Conservation (phyloP, 2,113 vertebrate species). For the Mesitornis unicolor region DNA sequence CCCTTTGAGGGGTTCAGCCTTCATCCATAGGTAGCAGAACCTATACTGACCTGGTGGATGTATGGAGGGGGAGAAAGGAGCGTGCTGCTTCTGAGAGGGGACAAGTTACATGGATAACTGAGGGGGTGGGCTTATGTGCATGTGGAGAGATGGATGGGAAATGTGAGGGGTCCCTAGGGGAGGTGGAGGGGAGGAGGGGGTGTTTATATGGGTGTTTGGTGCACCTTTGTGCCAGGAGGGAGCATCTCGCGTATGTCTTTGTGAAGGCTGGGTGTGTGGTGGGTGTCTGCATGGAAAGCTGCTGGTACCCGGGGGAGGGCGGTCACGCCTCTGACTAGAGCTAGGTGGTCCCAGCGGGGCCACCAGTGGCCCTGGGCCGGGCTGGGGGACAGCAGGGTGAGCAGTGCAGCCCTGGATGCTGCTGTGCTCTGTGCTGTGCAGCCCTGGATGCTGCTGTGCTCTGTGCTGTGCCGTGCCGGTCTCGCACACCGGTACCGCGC, state of each 20-base stretch:
- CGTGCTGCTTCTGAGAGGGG: too few species aligned
- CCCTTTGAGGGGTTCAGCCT: neutral
- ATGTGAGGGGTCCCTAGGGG: neutral
- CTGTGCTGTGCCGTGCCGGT: neutral
- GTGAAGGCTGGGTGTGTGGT: neutral
- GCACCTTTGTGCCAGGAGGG: neutral
- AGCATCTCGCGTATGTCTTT: rapidly evolving
- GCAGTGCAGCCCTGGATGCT: neutral
- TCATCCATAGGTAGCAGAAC: rapidly evolving
- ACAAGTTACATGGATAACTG: neutral
- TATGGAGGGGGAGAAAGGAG: neutral
- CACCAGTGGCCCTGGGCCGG: rapidly evolving
- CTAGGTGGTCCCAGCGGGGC: rapidly evolving
- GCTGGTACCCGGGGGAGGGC: neutral
- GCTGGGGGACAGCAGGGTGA: neutral
- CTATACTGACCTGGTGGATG: neutral
- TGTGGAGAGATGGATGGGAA: neutral
- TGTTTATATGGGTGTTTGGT: rapidly evolving
- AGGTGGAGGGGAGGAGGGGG: neutral
- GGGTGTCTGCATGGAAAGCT: neutral
- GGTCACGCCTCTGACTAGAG: neutral
- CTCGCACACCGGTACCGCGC: neutral
- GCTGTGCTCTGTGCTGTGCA: neutral
- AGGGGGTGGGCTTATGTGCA: neutral
- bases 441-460: neutral